phyloP scores from a whole-genome alignment of 2,888 invertebrate genomes.

The Polydrusus pterygomalis region DNA sequence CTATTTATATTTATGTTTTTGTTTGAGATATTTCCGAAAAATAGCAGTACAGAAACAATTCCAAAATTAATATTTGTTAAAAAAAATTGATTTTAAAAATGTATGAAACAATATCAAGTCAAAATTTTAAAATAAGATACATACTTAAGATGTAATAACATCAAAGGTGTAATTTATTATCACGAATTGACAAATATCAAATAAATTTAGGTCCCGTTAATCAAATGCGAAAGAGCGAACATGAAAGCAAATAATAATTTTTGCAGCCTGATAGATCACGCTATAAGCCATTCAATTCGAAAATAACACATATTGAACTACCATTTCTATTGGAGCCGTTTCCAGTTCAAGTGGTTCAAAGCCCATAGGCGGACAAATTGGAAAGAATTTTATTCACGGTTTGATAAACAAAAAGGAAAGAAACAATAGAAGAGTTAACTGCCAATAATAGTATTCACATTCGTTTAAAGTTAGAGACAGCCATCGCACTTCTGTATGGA shows the following conservation, averaged over 20 bases:
- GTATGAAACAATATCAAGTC: too few relatives aligned
- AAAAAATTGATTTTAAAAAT: too few relatives aligned
- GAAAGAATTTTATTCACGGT: neutral
- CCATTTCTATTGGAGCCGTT: conserved; percentile 33
- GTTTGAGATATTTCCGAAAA: too few relatives aligned
- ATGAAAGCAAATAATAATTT: conserved; percentile 47
- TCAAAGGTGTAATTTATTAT: too few relatives aligned
- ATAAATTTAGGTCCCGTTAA: conserved; percentile 1
- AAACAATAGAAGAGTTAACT: neutral
- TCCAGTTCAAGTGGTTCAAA: conserved; percentile 39
- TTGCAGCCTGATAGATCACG: conserved; percentile 29
- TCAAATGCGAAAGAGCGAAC: conserved; percentile 30
- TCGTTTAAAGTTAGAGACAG: too few relatives aligned
- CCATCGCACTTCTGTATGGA: too few relatives aligned
- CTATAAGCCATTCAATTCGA: conserved; percentile 36
- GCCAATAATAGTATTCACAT: too few relatives aligned
- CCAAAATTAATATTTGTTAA: too few relatives aligned
- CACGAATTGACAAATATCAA: neutral
- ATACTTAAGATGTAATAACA: too few relatives aligned
- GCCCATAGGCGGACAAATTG: conserved; percentile 15
- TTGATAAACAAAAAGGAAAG: neutral
- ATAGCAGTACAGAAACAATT: too few relatives aligned
- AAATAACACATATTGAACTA: conserved; percentile 40
- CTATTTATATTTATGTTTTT: too few relatives aligned
- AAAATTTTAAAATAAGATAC: too few relatives aligned